Conservation (phyloP, 2,797 vertebrate genomes). For the Emydoidea blandingii region DNA sequence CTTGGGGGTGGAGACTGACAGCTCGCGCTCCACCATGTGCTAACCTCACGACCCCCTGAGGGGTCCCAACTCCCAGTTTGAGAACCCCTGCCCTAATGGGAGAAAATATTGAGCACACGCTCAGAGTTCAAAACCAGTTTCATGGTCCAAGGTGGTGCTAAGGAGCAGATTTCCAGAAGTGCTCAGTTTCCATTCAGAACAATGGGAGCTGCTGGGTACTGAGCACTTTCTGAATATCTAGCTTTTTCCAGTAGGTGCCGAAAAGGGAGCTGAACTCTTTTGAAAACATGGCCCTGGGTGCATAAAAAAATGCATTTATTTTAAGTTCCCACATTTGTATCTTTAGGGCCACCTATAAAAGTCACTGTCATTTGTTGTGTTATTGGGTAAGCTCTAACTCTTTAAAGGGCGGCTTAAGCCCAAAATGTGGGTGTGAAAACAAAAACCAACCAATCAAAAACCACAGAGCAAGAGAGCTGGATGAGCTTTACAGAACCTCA, state of each 20-base stretch:
- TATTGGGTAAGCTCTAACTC: not conserved
- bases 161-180: not conserved
- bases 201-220: not conserved
- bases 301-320: not conserved
- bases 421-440: not conserved
- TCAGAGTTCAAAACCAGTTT: not conserved
- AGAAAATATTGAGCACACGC: not conserved
- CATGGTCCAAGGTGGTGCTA: not conserved
- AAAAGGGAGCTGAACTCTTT: not conserved
- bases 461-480: not conserved
- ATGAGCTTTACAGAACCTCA: not conserved
- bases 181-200: not conserved
- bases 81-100: not conserved
- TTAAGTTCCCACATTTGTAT: not conserved
- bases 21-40: too few species aligned
- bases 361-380: not conserved
- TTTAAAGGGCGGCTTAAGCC: not conserved
- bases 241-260: not conserved
- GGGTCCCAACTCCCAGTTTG: too few species aligned
- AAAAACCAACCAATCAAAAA: not conserved
- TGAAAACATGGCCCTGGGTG: not conserved
- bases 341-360: not conserved
- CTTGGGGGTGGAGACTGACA: too few species aligned
- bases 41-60: too few species aligned
- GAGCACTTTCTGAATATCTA: not conserved